These are phyloP conservation scores for Apocrypta bakeri DNA, from an alignment of 1,140 invertebrate species.

Conservation along the genomic window DNA sequence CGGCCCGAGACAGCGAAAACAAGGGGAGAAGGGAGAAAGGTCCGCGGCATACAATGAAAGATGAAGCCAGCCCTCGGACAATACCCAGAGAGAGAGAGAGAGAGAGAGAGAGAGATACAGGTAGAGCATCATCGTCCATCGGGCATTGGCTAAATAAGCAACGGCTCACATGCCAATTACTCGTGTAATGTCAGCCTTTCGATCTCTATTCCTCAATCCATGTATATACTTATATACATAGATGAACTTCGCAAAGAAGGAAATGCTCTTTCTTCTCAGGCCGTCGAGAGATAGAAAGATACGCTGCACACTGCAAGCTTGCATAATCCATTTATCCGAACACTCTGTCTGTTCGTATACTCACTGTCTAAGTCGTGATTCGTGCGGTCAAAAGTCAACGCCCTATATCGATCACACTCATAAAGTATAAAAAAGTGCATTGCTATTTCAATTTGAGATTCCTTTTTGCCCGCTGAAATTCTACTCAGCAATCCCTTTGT, in stretches of 20 bases:
- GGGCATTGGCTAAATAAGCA: background rate
- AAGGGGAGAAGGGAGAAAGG: background rate
- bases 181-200: slow-evolving; percentile 19
- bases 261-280: too few species aligned
- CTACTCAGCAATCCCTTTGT: too few species aligned
- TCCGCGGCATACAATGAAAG: slow-evolving; percentile 18
- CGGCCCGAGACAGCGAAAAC: background rate
- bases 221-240: too few species aligned
- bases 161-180: slow-evolving; percentile 42
- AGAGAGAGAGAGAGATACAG: slow-evolving; percentile 13
- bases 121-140: background rate
- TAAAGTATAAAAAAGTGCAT: too few species aligned
- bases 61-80: slow-evolving; percentile 28
- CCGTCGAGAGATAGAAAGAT: too few species aligned
- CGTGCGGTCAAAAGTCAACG: too few species aligned
- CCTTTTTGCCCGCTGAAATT: too few species aligned
- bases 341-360: background rate
- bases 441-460: too few species aligned
- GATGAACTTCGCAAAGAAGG: too few species aligned
- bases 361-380: background rate
- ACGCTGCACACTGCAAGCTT: too few species aligned
- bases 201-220: background rate
- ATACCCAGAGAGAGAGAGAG: background rate
- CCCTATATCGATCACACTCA: too few species aligned
- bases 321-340: slow-evolving; percentile 43